Conservation (phyloP, 2,113 vertebrate species). For the Dipodomys ordii region DNA sequence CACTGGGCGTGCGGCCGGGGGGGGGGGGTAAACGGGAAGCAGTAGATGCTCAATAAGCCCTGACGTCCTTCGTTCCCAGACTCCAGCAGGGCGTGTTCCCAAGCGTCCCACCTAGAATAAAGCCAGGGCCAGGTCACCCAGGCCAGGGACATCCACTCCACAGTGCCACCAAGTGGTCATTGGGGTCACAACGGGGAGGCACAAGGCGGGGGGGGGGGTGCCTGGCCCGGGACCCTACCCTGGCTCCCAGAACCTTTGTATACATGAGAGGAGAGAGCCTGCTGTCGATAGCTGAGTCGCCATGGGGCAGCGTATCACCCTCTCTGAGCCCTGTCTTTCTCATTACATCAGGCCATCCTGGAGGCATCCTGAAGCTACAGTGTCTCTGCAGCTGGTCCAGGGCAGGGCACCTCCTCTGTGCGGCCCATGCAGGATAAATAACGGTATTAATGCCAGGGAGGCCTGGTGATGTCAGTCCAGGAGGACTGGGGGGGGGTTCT, state of each 20-base stretch:
- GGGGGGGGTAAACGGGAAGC: no score
- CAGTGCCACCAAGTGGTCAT: constrained; percentile 76
- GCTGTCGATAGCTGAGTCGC: background rate
- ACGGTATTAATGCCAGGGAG: no score
- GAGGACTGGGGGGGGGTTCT: no score
- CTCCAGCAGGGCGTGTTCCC: background rate
- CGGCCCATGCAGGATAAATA: background rate
- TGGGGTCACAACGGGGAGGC: background rate
- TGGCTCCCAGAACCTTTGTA: no score
- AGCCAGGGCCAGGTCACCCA: fast-evolving
- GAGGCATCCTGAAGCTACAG: fast-evolving
- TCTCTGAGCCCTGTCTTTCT: constrained; percentile 5
- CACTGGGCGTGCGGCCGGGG: no score
- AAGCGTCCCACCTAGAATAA: background rate
- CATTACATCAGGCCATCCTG: fast-evolving
- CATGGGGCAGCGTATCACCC: background rate
- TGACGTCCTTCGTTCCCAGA: background rate
- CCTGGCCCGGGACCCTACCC: background rate
- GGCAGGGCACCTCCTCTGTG: background rate
- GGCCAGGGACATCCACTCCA: constrained; percentile 37
- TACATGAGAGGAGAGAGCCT: background rate
- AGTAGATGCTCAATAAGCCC: background rate
- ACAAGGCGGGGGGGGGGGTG: background rate
- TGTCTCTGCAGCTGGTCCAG: fast-evolving
- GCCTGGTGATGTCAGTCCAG: no score